A percentile compares a stretch with the other conserved stretches of the same genome.
Conservation (phyloP, 2,113 vertebrate genomes). For the Xiphophorus hellerii region DNA sequence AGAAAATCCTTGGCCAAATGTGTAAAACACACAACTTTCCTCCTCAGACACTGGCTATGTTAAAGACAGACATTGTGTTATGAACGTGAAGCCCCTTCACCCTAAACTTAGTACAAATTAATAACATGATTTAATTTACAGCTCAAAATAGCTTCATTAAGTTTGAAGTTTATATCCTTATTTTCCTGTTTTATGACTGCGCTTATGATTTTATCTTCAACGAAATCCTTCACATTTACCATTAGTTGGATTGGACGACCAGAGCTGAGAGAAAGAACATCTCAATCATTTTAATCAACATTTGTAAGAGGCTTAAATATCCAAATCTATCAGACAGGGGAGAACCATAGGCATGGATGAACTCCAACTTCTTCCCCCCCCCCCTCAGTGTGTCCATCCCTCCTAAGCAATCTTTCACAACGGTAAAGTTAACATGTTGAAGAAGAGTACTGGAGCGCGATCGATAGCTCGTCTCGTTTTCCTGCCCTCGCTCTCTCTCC, state of each 20-base stretch:
- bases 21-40: background rate
- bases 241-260: slow-evolving; percentile 30
- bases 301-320: slow-evolving; percentile 65
- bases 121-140: background rate
- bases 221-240: background rate
- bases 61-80: background rate
- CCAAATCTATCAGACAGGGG: slow-evolving; percentile 66
- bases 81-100: background rate
- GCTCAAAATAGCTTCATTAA: background rate
- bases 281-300: slow-evolving; percentile 64
- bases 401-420: slow-evolving; percentile 38
- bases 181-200: background rate
- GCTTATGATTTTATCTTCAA: background rate
- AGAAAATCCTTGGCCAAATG: background rate
- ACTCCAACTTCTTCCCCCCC: background rate
- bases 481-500: slow-evolving; percentile 2
- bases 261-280: slow-evolving; percentile 79
- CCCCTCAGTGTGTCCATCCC: slow-evolving; percentile 30
- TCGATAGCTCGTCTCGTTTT: slow-evolving; percentile 68
- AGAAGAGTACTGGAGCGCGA: slow-evolving; percentile 43
- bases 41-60: background rate
- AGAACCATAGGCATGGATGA: slow-evolving; percentile 52
- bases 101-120: background rate
- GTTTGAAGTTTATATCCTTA: background rate
- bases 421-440: slow-evolving; percentile 29